Conservation (phyloP, 2,797 vertebrate species). For the Gymnothorax reevesii region DNA sequence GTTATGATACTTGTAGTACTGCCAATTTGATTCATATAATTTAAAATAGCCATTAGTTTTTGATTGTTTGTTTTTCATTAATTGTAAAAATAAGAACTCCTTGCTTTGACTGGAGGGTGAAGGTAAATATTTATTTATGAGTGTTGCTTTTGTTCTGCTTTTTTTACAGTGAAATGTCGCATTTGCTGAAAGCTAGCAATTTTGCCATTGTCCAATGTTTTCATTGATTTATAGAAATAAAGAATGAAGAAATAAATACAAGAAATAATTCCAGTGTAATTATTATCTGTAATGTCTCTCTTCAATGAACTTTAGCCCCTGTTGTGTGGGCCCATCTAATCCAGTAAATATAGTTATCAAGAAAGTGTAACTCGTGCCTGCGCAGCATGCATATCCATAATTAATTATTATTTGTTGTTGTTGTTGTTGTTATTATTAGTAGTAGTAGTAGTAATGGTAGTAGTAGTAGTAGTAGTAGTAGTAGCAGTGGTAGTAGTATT, state of each 20-base stretch:
- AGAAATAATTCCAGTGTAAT: constrained; percentile 8
- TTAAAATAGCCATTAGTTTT: constrained; percentile 83
- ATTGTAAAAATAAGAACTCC: constrained; percentile 68
- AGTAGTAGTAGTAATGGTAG: not conserved
- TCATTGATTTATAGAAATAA: constrained; percentile 67
- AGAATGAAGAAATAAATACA: constrained; percentile 57
- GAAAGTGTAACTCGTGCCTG: no score
- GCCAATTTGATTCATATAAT: constrained; percentile 82
- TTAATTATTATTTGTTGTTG: no score
- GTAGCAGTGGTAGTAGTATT: not conserved
- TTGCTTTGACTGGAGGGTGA: constrained; percentile 73
- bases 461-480: not conserved
- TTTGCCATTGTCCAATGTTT: constrained; percentile 84
- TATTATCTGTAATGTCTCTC: constrained; percentile 2
- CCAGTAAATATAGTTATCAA: no score
- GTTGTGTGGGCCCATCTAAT: not conserved
- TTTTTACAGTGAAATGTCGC: constrained; percentile 70
- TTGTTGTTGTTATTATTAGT: no score
- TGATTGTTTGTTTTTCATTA: constrained; percentile 62
- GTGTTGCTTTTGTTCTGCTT: constrained; percentile 75
- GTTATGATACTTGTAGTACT: constrained; percentile 69
- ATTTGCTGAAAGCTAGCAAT: constrained; percentile 77
- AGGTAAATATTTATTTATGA: constrained; percentile 90
- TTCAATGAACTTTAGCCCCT: not conserved
- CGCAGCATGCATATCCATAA: no score